A percentile compares a stretch with the other conserved stretches of the same genome.
phyloP scores from a whole-genome alignment of 2,888 invertebrate genomes.

The Philaethria dido region DNA sequence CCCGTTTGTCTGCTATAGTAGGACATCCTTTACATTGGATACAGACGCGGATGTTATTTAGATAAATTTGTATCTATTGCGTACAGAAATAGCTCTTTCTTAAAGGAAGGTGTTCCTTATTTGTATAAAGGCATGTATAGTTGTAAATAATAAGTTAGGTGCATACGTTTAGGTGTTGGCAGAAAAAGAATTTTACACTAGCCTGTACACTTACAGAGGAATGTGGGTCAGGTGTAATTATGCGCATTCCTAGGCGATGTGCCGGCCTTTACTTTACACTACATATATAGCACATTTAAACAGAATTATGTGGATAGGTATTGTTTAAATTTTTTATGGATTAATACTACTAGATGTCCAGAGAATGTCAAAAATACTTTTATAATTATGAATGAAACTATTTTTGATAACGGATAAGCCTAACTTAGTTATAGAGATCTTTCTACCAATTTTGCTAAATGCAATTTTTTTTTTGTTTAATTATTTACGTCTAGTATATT shows the following conservation, averaged over 20 bases:
- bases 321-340: too few relatives aligned
- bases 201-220: conserved; percentile 26
- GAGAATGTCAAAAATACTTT: too few relatives aligned
- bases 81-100: conserved; percentile 24
- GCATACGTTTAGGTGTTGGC: conserved; percentile 7
- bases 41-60: conserved; percentile 21
- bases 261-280: not conserved
- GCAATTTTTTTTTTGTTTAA: not conserved
- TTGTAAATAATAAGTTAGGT: not conserved
- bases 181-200: conserved; percentile 24
- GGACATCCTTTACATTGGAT: conserved; percentile 28
- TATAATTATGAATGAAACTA: not conserved
- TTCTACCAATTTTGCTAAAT: not conserved
- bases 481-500: not conserved
- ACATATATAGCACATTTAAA: conserved; percentile 2
- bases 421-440: not conserved
- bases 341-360: too few relatives aligned
- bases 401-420: not conserved
- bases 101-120: not conserved
- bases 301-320: not conserved
- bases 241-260: conserved; percentile 28
- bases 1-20: conserved; percentile 25
- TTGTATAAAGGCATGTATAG: conserved; percentile 1
- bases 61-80: conserved; percentile 15
- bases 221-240: conserved; percentile 37